Evolutionary conservation across 1,140 invertebrate genomes (phyloP), one percentile per base, ranked within the genome.

Genomic region (Heliconius congener): DNA sequence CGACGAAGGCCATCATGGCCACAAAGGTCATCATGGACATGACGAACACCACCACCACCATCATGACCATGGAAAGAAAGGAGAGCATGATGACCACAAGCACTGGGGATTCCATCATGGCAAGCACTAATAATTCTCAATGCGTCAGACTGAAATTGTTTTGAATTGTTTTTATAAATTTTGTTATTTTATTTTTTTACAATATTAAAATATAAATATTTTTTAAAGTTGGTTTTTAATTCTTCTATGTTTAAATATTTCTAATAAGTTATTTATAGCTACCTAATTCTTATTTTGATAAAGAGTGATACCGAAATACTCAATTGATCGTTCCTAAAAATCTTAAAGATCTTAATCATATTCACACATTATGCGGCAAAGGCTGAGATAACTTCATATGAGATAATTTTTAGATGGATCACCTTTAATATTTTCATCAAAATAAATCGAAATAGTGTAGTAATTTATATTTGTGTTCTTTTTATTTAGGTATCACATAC

Each of bases 1-100:
- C 66, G 95, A 95, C 30, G 93, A 95, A 23, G 89, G 74, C 50
- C 94, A 96, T 85, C 95, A 96, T 77, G 96, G 96, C 1, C 96
- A 97, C 92, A 96, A 97, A 83, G 95, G 95, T 23, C 95, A 96
- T 82, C 95, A 96, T 46, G 96, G 96, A 39, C 95, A 97, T 81
- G 95, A 96, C 23, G 95, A 96, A 55, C 96, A 96, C 76, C 96
- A 96, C 86, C 95, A 95, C 71, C 95, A 96, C 87, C 95, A 96
- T 57, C 93, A 95, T 71, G 95, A 96, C 83, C 95, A 96, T 74
- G 96, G 95, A 83, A 96, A 97, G 89, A 97, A 97, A 87, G 96
- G 96, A 23, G 96, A 93, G 8, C 95, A 96, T 81, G 94, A 96
- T 27, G 95, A 95, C 77, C 96, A 96, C 87, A 96, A 96, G 88